A percentile compares a stretch with the other conserved stretches of the same genome.
Evolutionary conservation across 2,888 invertebrate species (phyloP).

Genomic region (Eupsilia transversa): DNA sequence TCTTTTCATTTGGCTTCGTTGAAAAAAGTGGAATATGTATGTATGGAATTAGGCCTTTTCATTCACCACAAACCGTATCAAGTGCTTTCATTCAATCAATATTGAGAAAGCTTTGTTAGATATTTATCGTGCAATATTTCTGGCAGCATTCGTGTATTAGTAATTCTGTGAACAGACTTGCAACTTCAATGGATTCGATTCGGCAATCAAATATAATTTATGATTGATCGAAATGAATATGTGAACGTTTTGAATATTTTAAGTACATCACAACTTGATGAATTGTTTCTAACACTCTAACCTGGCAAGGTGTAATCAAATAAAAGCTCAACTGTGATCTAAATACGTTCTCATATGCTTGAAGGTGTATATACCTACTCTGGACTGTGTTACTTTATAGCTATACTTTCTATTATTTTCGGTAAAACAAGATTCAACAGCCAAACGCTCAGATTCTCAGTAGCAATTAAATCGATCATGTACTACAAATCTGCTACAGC

Average conservation of each 20-base stretch:
- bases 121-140: slow-evolving; percentile 47
- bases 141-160: slow-evolving; percentile 8
- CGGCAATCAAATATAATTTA: too few relatives aligned
- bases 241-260: background rate
- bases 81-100: slow-evolving; percentile 58
- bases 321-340: background rate
- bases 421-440: background rate
- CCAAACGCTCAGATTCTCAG: background rate
- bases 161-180: background rate
- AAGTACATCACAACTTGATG: background rate
- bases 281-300: background rate
- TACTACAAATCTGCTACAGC: slow-evolving; percentile 36
- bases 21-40: slow-evolving; percentile 55
- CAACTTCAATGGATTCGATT: slow-evolving; percentile 1
- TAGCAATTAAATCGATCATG: slow-evolving; percentile 8
- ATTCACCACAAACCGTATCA: slow-evolving; percentile 56
- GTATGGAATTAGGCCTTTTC: slow-evolving; percentile 64
- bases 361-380: background rate
- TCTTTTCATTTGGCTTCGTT: slow-evolving; percentile 56
- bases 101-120: slow-evolving; percentile 49
- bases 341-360: background rate
- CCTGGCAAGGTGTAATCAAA: background rate
- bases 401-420: too few relatives aligned
- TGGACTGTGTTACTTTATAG: background rate
- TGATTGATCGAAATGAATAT: background rate